A percentile compares a stretch with the other conserved stretches of the same genome.
Evolutionary conservation across 2,113 vertebrate genomes (phyloP).

Genomic region (Hiodon tergisus): DNA sequence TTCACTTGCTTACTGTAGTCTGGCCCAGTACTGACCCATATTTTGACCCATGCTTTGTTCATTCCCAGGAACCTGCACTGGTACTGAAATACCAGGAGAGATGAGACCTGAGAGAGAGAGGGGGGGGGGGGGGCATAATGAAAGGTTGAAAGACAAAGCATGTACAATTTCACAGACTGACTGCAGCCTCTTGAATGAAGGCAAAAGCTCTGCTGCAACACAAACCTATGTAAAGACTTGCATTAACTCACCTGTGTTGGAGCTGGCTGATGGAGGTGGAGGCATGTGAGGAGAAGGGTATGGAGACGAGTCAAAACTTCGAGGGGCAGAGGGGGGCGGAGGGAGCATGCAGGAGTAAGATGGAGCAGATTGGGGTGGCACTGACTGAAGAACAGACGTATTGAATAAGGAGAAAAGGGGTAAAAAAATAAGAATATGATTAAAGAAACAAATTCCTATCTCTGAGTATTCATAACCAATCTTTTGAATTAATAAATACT

Average conservation of each 20-base stretch:
- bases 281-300: conserved; percentile 64
- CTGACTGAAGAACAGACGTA: conserved; percentile 41
- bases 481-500: too few species aligned
- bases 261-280: conserved; percentile 53
- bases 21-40: conserved; percentile 72
- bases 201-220: not conserved
- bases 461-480: not conserved
- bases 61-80: conserved; percentile 67
- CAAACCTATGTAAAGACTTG: not conserved
- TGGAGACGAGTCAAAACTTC: conserved; percentile 59
- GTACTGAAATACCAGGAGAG: conserved; percentile 67
- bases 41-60: conserved; percentile 64
- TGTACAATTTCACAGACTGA: not conserved
- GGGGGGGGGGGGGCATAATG: not conserved
- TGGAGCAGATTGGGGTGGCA: conserved; percentile 55
- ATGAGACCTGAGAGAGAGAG: conserved; percentile 56
- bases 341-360: conserved; percentile 68
- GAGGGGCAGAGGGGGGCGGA: conserved; percentile 56
- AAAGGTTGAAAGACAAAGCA: not conserved
- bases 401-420: conserved; percentile 1
- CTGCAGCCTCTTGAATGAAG: not conserved
- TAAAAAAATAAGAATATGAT: conserved; percentile 6
- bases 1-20: conserved; percentile 59
- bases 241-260: conserved; percentile 57
- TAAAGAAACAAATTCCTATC: not conserved